Conservation (phyloP, 2,797 vertebrate genomes). For the Hypotaenidia okinawae region DNA sequence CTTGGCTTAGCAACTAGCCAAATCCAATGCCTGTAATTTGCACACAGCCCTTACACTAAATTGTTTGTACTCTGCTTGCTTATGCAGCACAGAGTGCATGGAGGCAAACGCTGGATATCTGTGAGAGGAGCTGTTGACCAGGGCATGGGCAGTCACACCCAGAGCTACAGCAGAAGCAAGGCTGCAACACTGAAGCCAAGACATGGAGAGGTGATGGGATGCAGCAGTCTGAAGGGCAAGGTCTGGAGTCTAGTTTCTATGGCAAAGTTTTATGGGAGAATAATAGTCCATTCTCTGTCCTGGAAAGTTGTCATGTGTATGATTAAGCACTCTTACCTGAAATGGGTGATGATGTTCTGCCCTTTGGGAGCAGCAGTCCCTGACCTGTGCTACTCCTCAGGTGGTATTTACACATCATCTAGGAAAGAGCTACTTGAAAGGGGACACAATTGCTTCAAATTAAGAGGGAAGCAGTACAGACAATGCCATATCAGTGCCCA, state of each 20-base stretch:
- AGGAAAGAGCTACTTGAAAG: neutral
- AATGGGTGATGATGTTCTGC: neutral
- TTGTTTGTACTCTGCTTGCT: neutral
- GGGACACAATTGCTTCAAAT: neutral
- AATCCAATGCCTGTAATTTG: neutral
- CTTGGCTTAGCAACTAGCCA: neutral
- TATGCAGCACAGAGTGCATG: neutral
- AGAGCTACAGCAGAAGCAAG: neutral
- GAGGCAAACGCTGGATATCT: neutral
- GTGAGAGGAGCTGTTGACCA: neutral
- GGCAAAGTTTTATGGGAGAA: neutral
- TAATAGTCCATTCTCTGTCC: neutral
- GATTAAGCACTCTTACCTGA: neutral
- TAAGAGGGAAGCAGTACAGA: neutral
- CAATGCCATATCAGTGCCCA: neutral
- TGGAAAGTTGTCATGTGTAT: fast-evolving
- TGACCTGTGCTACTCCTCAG: neutral
- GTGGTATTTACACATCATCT: neutral
- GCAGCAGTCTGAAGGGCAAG: neutral
- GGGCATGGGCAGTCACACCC: neutral
- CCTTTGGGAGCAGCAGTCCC: neutral
- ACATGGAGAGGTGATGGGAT: neutral
- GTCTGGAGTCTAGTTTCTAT: neutral
- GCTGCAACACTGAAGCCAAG: neutral
- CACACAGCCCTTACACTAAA: neutral